Percentiles rank a stretch among this genome's conserved stretches.
Conservation (phyloP, 2,797 vertebrate genomes). For the Numenius phaeopus region DNA sequence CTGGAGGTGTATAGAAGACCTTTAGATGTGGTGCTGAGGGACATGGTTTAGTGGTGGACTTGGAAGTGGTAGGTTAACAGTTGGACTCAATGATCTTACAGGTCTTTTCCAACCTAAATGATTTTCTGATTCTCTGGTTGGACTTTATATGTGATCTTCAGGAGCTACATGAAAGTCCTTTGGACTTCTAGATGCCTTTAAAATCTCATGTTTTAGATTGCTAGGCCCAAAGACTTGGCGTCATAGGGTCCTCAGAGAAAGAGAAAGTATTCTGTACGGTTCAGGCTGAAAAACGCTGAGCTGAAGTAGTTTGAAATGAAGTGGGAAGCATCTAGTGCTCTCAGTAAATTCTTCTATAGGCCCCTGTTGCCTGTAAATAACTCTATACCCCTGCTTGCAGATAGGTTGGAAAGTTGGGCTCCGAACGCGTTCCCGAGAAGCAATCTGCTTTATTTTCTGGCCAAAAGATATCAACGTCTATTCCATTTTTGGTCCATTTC, state of each 20-base stretch:
- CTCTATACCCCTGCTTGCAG: neutral
- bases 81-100: neutral
- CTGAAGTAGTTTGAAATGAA: neutral
- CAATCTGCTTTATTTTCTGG: conserved; percentile 54
- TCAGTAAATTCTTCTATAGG: neutral
- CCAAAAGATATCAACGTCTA: conserved; percentile 9
- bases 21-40: neutral
- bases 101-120: neutral
- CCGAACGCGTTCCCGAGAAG: neutral
- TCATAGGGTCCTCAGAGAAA: neutral
- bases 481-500: conserved; percentile 41
- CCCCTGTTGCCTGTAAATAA: conserved; percentile 5
- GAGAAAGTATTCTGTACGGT: neutral
- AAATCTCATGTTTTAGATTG: neutral
- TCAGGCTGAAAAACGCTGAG: neutral
- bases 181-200: neutral
- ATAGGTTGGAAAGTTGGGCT: neutral
- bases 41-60: neutral
- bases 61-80: neutral
- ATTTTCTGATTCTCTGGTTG: neutral
- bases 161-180: neutral
- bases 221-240: neutral
- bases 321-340: neutral
- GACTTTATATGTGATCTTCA: neutral
- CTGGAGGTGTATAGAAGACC: neutral